Percentiles rank a stretch among this genome's conserved stretches.
These are phyloP conservation scores for Scylla paramamosain DNA, from an alignment of 1,140 invertebrate genomes.

Conservation along the genomic window DNA sequence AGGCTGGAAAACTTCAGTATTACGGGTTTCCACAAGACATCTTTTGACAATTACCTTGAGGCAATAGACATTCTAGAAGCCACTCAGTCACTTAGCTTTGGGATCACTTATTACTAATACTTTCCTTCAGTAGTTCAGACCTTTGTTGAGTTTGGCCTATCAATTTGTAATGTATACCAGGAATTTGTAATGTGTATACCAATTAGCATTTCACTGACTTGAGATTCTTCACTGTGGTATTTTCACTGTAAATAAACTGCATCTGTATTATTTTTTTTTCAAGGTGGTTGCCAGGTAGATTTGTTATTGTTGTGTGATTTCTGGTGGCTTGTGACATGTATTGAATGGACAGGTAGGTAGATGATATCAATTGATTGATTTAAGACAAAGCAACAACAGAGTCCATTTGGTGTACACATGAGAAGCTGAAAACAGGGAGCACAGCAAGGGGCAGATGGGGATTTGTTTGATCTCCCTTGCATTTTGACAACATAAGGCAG, in stretches of 20 bases:
- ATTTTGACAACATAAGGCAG: too few relatives aligned
- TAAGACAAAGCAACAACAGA: too few relatives aligned
- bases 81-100: conserved; percentile 82
- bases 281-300: neutral
- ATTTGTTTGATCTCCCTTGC: too few relatives aligned
- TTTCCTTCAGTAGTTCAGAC: neutral
- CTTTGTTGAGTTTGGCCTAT: neutral
- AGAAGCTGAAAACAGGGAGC: too few relatives aligned
- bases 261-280: neutral
- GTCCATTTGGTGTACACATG: too few relatives aligned
- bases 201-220: neutral
- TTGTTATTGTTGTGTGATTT: neutral
- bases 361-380: too few relatives aligned
- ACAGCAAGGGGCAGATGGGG: too few relatives aligned
- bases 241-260: neutral
- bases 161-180: neutral
- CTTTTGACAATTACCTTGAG: conserved; percentile 81
- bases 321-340: too few relatives aligned
- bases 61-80: conserved; percentile 82
- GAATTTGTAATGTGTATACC: neutral
- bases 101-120: conserved; percentile 83
- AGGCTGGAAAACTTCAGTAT: conserved; percentile 82
- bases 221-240: neutral
- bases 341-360: too few relatives aligned
- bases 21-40: conserved; percentile 82